phyloP scores from a whole-genome alignment of 2,113 vertebrate species.

The Pterophyllum scalare region DNA sequence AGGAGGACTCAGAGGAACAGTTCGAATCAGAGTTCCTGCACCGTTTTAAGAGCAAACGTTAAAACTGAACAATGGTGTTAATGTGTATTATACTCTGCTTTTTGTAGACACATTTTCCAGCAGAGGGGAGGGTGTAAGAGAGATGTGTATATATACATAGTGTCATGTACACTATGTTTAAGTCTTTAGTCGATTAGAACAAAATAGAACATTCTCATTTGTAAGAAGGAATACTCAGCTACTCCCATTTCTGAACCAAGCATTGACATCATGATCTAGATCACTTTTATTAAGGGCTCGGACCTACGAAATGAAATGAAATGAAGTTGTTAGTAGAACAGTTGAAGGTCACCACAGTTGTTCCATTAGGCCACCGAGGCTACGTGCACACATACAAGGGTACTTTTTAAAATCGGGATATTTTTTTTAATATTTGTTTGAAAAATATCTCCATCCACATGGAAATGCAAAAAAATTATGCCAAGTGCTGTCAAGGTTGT shows the following conservation, averaged over 20 bases:
- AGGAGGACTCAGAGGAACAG: neutral
- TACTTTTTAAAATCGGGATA: neutral
- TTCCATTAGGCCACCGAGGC: too few species aligned
- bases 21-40: neutral
- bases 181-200: too few species aligned
- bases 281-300: neutral
- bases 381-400: neutral
- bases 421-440: neutral
- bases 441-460: neutral
- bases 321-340: neutral
- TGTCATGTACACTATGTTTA: too few species aligned
- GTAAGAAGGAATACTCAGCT: too few species aligned
- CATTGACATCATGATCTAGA: neutral
- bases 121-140: neutral
- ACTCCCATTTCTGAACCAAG: neutral
- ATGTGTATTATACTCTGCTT: neutral
- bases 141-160: too few species aligned
- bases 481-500: neutral
- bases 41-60: neutral
- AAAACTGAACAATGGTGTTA: neutral
- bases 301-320: neutral
- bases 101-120: neutral
- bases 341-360: neutral
- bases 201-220: too few species aligned
- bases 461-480: neutral